Evolutionary conservation across 1,140 invertebrate genomes (phyloP), one percentile per base, ranked within the genome.

Genomic region (Galleria mellonella): DNA sequence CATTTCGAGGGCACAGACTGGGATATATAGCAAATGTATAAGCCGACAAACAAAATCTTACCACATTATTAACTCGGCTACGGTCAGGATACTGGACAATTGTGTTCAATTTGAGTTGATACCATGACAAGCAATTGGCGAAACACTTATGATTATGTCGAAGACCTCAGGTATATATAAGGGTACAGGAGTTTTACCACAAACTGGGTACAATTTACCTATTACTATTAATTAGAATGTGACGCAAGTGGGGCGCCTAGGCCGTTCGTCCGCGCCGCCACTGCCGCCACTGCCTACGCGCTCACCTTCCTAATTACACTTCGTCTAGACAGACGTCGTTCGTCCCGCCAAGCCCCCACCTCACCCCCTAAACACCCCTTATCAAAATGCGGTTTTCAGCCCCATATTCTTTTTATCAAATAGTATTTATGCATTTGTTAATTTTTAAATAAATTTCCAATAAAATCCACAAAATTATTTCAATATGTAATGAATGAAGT

Each of bases 251-350:
- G 41, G 55, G 36, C 54, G 54, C 32, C 51, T 52, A 58, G 54
- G 47, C 47, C 51, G 48, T 30, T 54, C 42, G 37, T 47, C 45
- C 58, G 54, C 53, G 47, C 50, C 61, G 35, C 9, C 35, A 37
- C 35, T 23, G 62, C 53, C 54, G 54, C 51, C 31, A 38, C 62
- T 67, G 70, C 78, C 74, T 79, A 77, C 76, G 62, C 58, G 73
- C 70, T 75, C 66, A 77, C 76, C 76, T 82, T 76, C 73, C 73
- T 79, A 82, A 83, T 83, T 83, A 83, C 72, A 68, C 70, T 69
- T 62, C 60, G 79, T 83, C 77, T 83, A 83, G 77, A 83, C 72
- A 69, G 69, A 64, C 65, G 62, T 64, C 67, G 67, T 59, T 62
- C 54, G 65, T 62, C 66, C 67, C 66, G 65, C 57, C 62, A 60